Conservation (phyloP, 2,113 vertebrate species). For the Limnothrissa miodon region DNA sequence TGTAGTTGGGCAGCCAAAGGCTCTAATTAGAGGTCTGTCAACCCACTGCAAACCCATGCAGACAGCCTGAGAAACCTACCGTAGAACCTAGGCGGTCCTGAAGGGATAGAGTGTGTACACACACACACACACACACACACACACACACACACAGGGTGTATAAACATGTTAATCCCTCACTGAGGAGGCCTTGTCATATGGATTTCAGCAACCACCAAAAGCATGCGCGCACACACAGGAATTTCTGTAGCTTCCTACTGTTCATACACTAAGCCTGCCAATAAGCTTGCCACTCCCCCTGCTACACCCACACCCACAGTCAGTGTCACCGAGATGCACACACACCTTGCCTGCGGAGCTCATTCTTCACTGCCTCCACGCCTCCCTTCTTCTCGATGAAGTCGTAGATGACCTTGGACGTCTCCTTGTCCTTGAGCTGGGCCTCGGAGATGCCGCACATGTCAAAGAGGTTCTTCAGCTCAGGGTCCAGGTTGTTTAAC, state of each 20-base stretch:
- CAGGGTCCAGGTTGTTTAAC: conserved; percentile 97
- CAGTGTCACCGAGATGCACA: conserved; percentile 15
- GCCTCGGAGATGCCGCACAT: conserved; percentile 96
- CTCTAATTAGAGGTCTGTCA: conserved; percentile 14
- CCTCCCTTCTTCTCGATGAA: conserved; percentile 98
- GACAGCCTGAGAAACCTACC: conserved; percentile 71
- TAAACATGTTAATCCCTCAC: background rate
- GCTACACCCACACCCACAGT: background rate
- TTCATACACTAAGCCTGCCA: background rate
- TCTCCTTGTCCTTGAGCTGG: conserved; percentile 97
- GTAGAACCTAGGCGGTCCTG: conserved; percentile 77
- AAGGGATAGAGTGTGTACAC: conserved; percentile 52
- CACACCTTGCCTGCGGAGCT: conserved; percentile 86
- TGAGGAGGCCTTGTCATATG: background rate
- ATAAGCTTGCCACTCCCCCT: background rate
- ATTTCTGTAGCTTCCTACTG: background rate
- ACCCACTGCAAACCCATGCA: conserved; percentile 59
- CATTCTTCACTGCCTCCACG: conserved; percentile 96
- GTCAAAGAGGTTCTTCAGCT: conserved; percentile 96
- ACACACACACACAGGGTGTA: conserved; percentile 11
- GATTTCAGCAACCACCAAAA: background rate
- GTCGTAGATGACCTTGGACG: conserved; percentile 97
- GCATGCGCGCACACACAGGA: background rate
- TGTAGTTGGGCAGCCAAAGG: background rate
- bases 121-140: conserved; percentile 42